A percentile compares a stretch with the other conserved stretches of the same genome.
phyloP scores from a whole-genome alignment of 2,888 invertebrate genomes.

The Leucoptera coffeella region DNA sequence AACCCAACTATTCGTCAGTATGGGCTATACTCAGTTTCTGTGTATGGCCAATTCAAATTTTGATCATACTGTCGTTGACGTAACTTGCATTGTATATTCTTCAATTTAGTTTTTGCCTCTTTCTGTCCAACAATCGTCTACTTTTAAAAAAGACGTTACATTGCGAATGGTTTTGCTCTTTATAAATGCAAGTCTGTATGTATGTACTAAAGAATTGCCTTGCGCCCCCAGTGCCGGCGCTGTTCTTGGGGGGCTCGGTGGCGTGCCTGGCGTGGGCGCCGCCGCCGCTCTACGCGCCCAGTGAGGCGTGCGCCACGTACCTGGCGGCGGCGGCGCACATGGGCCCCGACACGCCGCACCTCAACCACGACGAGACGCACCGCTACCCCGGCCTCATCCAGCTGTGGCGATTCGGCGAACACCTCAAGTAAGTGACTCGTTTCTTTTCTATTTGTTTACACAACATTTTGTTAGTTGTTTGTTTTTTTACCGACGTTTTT shows the following conservation, averaged over 20 bases:
- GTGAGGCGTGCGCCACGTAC: constrained; percentile 24
- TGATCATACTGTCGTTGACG: no score
- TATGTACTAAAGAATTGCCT: no score
- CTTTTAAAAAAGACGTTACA: no score
- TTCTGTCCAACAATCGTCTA: no score
- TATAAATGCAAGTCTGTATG: no score
- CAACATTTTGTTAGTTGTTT: neutral
- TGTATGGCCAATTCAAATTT: no score
- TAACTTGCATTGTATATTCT: no score
- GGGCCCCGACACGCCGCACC: constrained; percentile 42
- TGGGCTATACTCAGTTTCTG: no score
- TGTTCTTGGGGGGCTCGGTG: constrained; percentile 54
- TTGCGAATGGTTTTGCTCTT: no score
- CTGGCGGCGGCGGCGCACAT: constrained; percentile 54
- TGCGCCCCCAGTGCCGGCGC: neutral
- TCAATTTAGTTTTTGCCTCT: no score
- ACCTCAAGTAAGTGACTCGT: no score
- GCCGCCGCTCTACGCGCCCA: constrained; percentile 4
- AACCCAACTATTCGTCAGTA: no score
- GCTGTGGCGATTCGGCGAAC: constrained; percentile 60
- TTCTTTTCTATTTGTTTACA: neutral
- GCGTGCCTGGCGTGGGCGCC: constrained; percentile 53
- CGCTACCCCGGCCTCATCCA: constrained; percentile 55
- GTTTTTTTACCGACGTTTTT: constrained; percentile 15
- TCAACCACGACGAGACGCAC: constrained; percentile 18